A percentile compares a stretch with the other conserved stretches of the same genome.
These are phyloP conservation scores for Lasioglossum marginatum DNA, from an alignment of 2,888 invertebrate species.

Conservation along the genomic window DNA sequence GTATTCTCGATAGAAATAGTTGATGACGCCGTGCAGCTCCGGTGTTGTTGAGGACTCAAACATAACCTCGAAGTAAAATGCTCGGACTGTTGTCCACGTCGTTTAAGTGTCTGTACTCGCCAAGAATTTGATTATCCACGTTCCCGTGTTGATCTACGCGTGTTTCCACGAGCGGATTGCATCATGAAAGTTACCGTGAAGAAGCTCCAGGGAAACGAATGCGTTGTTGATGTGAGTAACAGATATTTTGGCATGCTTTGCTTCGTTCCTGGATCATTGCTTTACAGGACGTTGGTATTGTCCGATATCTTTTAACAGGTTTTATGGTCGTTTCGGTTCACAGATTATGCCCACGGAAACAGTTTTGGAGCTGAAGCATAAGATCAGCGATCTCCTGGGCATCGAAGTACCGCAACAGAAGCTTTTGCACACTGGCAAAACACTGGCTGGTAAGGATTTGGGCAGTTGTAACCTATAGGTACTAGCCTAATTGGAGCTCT, in stretches of 20 bases:
- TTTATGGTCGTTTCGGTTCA: background rate
- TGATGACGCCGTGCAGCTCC: conserved; percentile 54
- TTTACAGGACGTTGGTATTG: background rate
- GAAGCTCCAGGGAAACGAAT: conserved; percentile 90
- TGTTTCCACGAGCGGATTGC: conserved; percentile 30
- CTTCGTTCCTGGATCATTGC: background rate
- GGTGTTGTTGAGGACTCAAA: conserved; percentile 68
- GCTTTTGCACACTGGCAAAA: conserved; percentile 89
- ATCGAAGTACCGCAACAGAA: conserved; percentile 90
- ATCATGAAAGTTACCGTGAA: conserved; percentile 91
- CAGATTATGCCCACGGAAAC: conserved; percentile 84
- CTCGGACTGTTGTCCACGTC: conserved; percentile 49
- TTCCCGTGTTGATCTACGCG: conserved; percentile 15
- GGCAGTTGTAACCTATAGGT: background rate
- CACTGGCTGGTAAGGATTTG: conserved; percentile 85
- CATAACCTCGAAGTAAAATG: conserved; percentile 76
- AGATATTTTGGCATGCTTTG: background rate
- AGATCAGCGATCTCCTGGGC: conserved; percentile 87
- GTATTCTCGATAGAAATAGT: conserved; percentile 44
- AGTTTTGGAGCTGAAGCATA: conserved; percentile 89
- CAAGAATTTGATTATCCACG: conserved; percentile 62
- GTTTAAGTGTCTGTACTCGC: conserved; percentile 38
- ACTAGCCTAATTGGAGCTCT: background rate
- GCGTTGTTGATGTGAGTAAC: conserved; percentile 88
- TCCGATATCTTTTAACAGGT: background rate